These are phyloP conservation scores for Notoglanidium macrostoma DNA, from an alignment of 2,797 vertebrate species.

Conservation along the genomic window DNA sequence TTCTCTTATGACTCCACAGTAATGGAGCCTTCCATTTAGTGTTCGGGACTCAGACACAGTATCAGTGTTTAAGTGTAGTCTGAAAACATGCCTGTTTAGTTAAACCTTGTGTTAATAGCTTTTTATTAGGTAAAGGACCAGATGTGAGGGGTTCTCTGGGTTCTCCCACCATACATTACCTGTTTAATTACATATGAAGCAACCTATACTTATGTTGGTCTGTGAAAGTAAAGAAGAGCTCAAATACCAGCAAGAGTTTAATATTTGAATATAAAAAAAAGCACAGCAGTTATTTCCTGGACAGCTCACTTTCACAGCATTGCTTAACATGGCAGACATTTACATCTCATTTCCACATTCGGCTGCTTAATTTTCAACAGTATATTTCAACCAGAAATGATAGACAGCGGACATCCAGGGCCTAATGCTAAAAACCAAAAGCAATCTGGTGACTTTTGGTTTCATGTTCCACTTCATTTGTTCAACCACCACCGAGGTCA, in stretches of 20 bases:
- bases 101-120: too few relatives aligned
- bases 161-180: too few relatives aligned
- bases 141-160: too few relatives aligned
- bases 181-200: too few relatives aligned
- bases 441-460: background rate
- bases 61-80: too few relatives aligned
- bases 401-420: background rate
- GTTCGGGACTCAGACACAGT: too few relatives aligned
- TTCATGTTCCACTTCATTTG: background rate
- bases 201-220: background rate
- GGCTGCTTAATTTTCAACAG: background rate
- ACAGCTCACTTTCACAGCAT: background rate
- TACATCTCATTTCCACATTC: constrained; percentile 12
- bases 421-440: background rate
- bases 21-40: too few relatives aligned
- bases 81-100: too few relatives aligned
- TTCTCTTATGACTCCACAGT: too few relatives aligned
- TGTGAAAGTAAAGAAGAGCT: background rate
- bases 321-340: background rate
- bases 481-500: background rate
- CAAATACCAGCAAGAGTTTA: background rate
- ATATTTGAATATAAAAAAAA: background rate
- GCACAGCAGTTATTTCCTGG: background rate
- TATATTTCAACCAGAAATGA: background rate
- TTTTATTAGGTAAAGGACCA: too few relatives aligned